Conservation (phyloP, 2,888 invertebrate species). For the Eurytoma adleriae region DNA sequence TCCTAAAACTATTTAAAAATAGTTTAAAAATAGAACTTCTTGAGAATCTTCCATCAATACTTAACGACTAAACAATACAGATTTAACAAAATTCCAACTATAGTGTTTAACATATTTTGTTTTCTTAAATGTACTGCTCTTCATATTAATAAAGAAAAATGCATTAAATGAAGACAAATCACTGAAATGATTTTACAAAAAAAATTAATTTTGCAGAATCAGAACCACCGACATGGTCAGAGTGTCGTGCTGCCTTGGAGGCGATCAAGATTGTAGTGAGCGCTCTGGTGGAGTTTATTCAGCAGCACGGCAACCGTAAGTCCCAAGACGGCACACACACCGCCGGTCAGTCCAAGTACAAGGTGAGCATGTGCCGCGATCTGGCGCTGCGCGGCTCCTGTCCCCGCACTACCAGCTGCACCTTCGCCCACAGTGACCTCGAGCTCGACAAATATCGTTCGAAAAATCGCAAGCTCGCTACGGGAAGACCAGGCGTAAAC, state of each 20-base stretch:
- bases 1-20: too few species aligned
- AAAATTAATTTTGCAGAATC: slow-evolving; percentile 77
- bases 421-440: slow-evolving; percentile 94
- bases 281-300: slow-evolving; percentile 87
- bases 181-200: not conserved
- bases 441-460: slow-evolving; percentile 90
- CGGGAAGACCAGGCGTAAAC: slow-evolving; percentile 56
- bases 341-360: slow-evolving; percentile 85
- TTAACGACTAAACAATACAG: too few species aligned
- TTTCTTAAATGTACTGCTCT: too few species aligned
- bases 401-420: slow-evolving; percentile 91
- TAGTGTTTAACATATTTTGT: too few species aligned
- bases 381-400: slow-evolving; percentile 87
- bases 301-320: slow-evolving; percentile 85
- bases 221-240: slow-evolving; percentile 81
- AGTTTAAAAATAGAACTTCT: too few species aligned
- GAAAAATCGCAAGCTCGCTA: slow-evolving; percentile 80
- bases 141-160: too few species aligned
- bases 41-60: too few species aligned
- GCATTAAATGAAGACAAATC: not conserved
- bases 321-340: slow-evolving; percentile 79
- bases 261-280: slow-evolving; percentile 85
- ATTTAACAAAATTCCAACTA: too few species aligned
- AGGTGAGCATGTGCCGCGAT: slow-evolving; percentile 94
- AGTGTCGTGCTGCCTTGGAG: slow-evolving; percentile 82